Conservation (phyloP, 2,888 invertebrate genomes). For the Melieria omissa region DNA sequence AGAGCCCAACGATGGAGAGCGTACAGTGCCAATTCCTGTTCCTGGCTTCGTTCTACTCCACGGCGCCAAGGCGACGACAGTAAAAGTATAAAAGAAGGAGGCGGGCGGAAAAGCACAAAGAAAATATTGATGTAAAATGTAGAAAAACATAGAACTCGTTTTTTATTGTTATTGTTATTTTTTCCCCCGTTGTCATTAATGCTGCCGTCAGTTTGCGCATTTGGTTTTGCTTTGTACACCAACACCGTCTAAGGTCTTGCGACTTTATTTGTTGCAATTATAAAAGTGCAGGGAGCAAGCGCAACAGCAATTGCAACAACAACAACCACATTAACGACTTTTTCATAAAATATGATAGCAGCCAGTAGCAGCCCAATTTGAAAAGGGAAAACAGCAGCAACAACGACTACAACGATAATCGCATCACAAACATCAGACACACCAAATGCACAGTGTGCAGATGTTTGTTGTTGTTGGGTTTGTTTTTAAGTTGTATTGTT, state of each 20-base stretch:
- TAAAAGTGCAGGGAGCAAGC: background rate
- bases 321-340: background rate
- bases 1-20: too few relatives aligned
- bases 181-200: background rate
- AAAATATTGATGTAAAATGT: too few relatives aligned
- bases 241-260: background rate
- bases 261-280: background rate
- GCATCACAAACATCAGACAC: constrained; percentile 15
- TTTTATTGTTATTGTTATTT: constrained; percentile 5
- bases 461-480: too few relatives aligned
- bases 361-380: background rate
- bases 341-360: too few relatives aligned
- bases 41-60: too few relatives aligned
- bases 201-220: background rate
- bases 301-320: background rate
- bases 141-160: background rate
- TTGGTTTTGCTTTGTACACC: background rate
- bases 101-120: too few relatives aligned
- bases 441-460: background rate
- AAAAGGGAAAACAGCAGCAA: constrained; percentile 1
- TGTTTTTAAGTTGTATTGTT: too few relatives aligned
- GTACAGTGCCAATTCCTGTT: too few relatives aligned
- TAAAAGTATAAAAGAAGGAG: too few relatives aligned
- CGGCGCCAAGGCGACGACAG: too few relatives aligned
- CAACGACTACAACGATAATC: background rate